These are phyloP conservation scores for Clarias pachynema DNA, from an alignment of 2,797 vertebrate species.

Conservation along the genomic window DNA sequence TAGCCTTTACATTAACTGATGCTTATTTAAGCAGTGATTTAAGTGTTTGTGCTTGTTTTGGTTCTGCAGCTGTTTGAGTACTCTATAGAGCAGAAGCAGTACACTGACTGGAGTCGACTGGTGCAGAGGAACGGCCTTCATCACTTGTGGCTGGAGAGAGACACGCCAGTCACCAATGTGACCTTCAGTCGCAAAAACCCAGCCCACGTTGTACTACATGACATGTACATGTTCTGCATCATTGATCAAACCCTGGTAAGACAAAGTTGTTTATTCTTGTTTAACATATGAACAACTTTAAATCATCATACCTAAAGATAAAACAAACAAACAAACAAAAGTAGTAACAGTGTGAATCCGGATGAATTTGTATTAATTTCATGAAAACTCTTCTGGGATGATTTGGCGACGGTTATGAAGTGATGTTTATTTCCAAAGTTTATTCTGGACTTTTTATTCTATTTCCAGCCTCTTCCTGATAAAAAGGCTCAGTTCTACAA, in stretches of 20 bases:
- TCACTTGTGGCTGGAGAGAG: conserved; percentile 81
- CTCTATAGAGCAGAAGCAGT: conserved; percentile 82
- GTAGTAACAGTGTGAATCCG: neutral
- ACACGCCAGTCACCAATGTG: conserved; percentile 85
- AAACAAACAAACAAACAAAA: neutral
- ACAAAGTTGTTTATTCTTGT: neutral
- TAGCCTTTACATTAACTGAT: neutral
- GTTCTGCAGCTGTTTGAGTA: conserved; percentile 85
- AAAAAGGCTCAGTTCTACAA: conserved; percentile 75
- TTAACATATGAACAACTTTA: neutral
- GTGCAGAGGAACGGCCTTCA: conserved; percentile 85
- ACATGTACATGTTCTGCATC: conserved; percentile 89
- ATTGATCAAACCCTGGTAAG: conserved; percentile 91
- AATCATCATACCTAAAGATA: neutral
- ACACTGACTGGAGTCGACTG: conserved; percentile 86
- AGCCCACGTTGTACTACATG: conserved; percentile 84
- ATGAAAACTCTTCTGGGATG: neutral
- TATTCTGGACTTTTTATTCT: neutral
- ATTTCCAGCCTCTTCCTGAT: conserved; percentile 84
- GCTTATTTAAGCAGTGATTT: neutral
- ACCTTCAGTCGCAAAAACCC: conserved; percentile 81
- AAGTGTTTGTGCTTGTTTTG: neutral
- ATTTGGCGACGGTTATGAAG: neutral
- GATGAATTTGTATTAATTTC: neutral
- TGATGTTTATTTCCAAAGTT: neutral